Percentiles rank a stretch among this genome's conserved stretches.
Conservation (phyloP, 2,113 vertebrate genomes). For the Nannobrachium achirus region DNA sequence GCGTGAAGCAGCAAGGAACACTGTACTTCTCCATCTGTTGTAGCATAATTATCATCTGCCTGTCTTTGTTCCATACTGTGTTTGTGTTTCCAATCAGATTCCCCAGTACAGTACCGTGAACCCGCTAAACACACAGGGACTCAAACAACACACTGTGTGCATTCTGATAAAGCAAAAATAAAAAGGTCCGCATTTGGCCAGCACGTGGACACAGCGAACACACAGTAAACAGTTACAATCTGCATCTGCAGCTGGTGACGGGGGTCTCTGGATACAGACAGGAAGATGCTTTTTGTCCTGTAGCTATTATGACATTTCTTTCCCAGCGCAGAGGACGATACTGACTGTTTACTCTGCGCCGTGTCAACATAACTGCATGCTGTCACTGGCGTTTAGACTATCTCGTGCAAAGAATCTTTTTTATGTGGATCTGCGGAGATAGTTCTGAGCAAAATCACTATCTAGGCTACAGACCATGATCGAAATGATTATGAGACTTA, state of each 20-base stretch:
- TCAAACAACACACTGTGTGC: slow-evolving; percentile 8
- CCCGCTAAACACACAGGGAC: slow-evolving; percentile 5
- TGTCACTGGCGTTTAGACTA: slow-evolving; percentile 38
- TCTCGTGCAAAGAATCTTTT: slow-evolving; percentile 44
- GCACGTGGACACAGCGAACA: not conserved
- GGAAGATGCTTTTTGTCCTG: slow-evolving; percentile 7
- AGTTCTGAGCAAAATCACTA: slow-evolving; percentile 23
- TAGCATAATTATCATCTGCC: slow-evolving; percentile 5
- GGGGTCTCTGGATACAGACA: not conserved
- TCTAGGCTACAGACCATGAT: slow-evolving; percentile 25
- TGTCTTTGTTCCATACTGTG: slow-evolving; percentile 13
- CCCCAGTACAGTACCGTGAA: not conserved
- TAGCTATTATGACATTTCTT: slow-evolving; percentile 47
- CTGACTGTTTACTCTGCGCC: slow-evolving; percentile 55
- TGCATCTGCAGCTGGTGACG: slow-evolving; percentile 20
- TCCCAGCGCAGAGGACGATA: not conserved
- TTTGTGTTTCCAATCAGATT: slow-evolving; percentile 25
- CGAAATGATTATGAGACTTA: slow-evolving; percentile 33
- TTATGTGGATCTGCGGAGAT: slow-evolving; percentile 7
- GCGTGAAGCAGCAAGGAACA: not conserved
- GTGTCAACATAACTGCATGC: slow-evolving; percentile 48
- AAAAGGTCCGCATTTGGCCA: slow-evolving; percentile 13
- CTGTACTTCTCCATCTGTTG: not conserved
- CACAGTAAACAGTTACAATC: slow-evolving; percentile 22
- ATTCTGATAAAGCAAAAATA: slow-evolving; percentile 27